Evolutionary conservation across 2,113 vertebrate species (phyloP), one percentile per base, ranked within the genome.

Genomic region (Gambusia holbrooki): DNA sequence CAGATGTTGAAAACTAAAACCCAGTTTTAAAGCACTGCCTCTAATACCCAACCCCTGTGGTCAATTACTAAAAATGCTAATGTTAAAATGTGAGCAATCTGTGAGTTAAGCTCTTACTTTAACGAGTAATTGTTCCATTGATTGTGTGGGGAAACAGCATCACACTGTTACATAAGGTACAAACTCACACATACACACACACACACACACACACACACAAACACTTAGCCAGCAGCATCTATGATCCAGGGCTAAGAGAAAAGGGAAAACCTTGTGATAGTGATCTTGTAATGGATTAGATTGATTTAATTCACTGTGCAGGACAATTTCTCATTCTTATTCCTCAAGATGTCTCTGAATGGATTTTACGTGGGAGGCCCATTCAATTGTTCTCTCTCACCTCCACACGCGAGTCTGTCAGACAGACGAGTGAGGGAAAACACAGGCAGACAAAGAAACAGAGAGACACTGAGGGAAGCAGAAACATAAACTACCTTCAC

Each of bases 291-390:
- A 91, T 83, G 85, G 89, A 92, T 86, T 85, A 84, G 80, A 91
- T 86, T 88, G 89, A 92, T 91, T 87, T 76, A 86, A 89, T 91
- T 90, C 84, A 80, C 30, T 58, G 82, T 66, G 13, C 82, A 5
- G 79, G 88, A 88, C 87, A 79, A 83, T 84, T 89, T 84, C 86
- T 91, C 83, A 84, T 93, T 89, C 86, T 85, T 85, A 91, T 87
- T 91, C 83, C 88, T 89, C 79, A 63, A 90, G 84, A 87, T 80
- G 87, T 83, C 83, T 83, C 85, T 90, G 86, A 89, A 91, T 91
- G 87, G 90, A 92, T 91, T 90, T 91, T 58, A 83, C 58, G 91
- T 90, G 89, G 87, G 90, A 89, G 90, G 89, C 86, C 87, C 79
- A 80, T 90, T 91, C 86, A 87, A 82, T 88, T 84, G 84, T 84